Evolutionary conservation across 2,113 vertebrate species (phyloP).

Genomic region (Salvator merianae): DNA sequence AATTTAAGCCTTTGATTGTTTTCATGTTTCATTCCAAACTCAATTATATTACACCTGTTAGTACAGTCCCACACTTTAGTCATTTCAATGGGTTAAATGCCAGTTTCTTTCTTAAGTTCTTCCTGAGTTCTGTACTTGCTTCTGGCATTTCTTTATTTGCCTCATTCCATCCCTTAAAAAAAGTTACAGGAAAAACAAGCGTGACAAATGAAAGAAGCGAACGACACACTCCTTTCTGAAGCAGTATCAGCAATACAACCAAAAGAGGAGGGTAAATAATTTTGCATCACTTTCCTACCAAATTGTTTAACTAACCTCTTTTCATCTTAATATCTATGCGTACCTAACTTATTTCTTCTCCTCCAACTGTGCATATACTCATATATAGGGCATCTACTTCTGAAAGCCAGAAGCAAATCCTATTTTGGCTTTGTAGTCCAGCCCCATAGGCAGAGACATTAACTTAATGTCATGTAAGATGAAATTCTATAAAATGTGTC

Average conservation of each 20-base stretch:
- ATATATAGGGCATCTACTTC: neutral
- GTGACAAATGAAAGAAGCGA: neutral
- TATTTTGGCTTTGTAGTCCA: neutral
- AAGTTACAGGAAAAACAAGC: neutral
- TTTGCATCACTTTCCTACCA: neutral
- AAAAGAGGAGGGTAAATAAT: neutral
- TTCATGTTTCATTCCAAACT: neutral
- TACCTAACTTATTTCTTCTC: neutral
- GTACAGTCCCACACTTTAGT: neutral
- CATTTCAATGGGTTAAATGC: neutral
- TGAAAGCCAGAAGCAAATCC: constrained; percentile 2
- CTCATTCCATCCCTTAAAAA: neutral
- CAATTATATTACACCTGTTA: too few relatives aligned
- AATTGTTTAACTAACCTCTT: neutral
- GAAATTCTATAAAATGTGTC: constrained; percentile 14
- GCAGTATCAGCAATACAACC: neutral
- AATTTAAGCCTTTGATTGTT: too few relatives aligned
- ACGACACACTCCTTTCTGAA: neutral
- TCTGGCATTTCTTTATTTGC: neutral
- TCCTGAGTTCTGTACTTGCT: neutral
- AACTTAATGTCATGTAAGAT: neutral
- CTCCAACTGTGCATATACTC: neutral
- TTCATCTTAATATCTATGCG: neutral
- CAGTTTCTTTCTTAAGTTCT: neutral
- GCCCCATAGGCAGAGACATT: neutral